Conservation (phyloP, 2,113 vertebrate genomes). For the Indri indri region DNA sequence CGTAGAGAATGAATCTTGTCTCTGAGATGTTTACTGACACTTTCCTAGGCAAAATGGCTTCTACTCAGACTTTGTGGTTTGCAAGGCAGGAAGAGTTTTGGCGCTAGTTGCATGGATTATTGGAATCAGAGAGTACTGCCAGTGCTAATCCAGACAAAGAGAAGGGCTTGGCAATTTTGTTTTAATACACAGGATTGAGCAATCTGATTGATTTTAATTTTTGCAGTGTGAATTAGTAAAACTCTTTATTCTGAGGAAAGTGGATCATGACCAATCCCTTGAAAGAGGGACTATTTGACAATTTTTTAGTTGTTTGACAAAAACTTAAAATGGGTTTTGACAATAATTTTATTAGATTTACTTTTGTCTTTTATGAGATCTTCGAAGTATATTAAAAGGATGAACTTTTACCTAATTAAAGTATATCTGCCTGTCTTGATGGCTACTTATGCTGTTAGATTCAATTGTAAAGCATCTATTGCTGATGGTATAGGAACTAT, state of each 20-base stretch:
- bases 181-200: background rate
- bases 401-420: background rate
- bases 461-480: background rate
- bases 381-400: background rate
- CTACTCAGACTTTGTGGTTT: background rate
- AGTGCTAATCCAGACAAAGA: background rate
- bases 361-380: background rate
- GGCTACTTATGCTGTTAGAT: background rate
- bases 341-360: background rate
- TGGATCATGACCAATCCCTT: background rate
- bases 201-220: constrained; percentile 11
- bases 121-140: background rate
- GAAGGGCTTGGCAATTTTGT: background rate
- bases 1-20: background rate
- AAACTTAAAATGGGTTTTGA: background rate
- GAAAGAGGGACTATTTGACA: background rate
- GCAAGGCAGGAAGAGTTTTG: background rate
- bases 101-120: background rate
- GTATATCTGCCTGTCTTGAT: background rate
- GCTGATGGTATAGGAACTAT: background rate
- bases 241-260: background rate
- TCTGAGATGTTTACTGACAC: background rate
- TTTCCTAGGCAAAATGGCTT: background rate
- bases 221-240: background rate
- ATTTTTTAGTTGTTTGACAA: background rate